phyloP scores from a whole-genome alignment of 2,113 vertebrate genomes.

The Trachemys scripta region DNA sequence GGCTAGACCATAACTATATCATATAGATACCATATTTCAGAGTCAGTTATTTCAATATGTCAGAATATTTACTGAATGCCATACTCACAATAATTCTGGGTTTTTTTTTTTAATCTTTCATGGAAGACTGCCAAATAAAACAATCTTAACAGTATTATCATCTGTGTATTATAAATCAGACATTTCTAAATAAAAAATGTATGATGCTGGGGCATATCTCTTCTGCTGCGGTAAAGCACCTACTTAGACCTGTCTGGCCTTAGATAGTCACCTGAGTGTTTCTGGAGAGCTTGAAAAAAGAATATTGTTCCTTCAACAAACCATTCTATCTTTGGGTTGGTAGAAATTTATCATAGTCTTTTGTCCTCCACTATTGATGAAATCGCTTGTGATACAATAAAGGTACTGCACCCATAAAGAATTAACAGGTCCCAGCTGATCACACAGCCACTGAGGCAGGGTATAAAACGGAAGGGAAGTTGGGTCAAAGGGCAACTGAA shows the following conservation, averaged over 20 bases:
- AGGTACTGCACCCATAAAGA: not conserved
- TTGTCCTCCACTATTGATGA: conserved; percentile 8
- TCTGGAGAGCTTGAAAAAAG: conserved; percentile 7
- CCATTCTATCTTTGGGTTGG: conserved; percentile 16
- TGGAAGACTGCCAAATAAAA: not conserved
- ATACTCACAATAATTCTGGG: not conserved
- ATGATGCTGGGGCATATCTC: not conserved
- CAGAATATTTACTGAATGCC: not conserved
- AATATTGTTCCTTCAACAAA: conserved; percentile 44
- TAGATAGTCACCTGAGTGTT: conserved; percentile 48
- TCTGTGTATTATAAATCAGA: not conserved
- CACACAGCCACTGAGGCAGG: not conserved
- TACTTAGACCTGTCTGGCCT: conserved; percentile 45
- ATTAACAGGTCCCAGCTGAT: not conserved
- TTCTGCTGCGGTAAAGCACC: conserved; percentile 61
- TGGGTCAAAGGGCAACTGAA: not conserved
- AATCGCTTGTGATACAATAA: not conserved
- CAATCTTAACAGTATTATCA: not conserved
- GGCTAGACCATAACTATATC: not conserved
- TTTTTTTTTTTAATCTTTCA: not conserved
- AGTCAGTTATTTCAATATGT: not conserved
- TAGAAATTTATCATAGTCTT: conserved; percentile 38
- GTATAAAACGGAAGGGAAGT: not conserved
- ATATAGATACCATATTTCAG: not conserved
- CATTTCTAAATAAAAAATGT: not conserved